These are phyloP conservation scores for Pygocentrus nattereri DNA, from an alignment of 2,797 vertebrate genomes.

Conservation along the genomic window DNA sequence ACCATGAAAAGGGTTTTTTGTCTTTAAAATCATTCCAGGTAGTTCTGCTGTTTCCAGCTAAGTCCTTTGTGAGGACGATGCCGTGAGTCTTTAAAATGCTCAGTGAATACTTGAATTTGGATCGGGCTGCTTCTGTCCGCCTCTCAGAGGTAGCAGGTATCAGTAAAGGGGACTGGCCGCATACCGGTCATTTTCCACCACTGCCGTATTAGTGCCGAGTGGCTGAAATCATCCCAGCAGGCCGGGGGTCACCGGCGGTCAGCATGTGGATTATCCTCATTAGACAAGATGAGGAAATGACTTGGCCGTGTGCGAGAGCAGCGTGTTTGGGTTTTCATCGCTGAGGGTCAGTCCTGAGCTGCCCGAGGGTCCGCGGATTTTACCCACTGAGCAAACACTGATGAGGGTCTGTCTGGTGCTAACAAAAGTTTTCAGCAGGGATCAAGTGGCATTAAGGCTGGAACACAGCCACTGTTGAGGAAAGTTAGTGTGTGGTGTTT, in stretches of 20 bases:
- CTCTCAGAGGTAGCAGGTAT: background rate
- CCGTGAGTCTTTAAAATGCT: background rate
- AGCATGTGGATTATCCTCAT: slow-evolving; percentile 69
- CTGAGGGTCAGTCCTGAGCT: background rate
- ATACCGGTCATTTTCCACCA: slow-evolving; percentile 74
- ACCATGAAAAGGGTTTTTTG: too few relatives aligned
- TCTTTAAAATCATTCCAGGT: too few relatives aligned
- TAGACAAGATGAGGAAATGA: slow-evolving; percentile 58
- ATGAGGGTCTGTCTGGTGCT: background rate
- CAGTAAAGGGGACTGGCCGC: slow-evolving; percentile 43
- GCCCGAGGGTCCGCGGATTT: background rate
- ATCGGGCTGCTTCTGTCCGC: background rate
- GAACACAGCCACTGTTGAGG: background rate
- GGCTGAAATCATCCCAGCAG: slow-evolving; percentile 61
- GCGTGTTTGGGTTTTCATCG: slow-evolving; percentile 26
- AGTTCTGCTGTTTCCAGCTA: too few relatives aligned
- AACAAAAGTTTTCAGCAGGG: background rate
- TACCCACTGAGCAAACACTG: background rate
- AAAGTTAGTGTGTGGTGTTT: background rate
- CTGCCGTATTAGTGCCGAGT: slow-evolving; percentile 68
- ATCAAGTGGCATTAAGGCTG: slow-evolving; percentile 6
- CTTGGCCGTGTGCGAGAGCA: slow-evolving; percentile 14
- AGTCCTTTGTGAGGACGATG: too few relatives aligned
- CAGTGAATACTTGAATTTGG: background rate
- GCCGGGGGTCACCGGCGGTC: slow-evolving; percentile 65